A percentile compares a stretch with the other conserved stretches of the same genome.
These are phyloP conservation scores for Barnardius zonarius DNA, from an alignment of 2,113 vertebrate genomes.

Conservation along the genomic window DNA sequence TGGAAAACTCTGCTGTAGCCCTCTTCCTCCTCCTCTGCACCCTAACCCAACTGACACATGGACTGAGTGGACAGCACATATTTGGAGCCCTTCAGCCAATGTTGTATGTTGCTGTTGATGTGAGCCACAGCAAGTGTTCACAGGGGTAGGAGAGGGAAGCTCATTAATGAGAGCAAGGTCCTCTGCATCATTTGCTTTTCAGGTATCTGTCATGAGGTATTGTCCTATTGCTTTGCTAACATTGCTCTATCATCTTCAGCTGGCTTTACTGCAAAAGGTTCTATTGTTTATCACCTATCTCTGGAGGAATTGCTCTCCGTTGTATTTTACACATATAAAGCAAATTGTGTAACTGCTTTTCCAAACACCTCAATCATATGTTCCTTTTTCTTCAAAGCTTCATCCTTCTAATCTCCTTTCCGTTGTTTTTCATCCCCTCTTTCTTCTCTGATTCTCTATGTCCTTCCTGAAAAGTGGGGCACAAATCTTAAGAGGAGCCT, in stretches of 20 bases:
- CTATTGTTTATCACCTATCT: neutral
- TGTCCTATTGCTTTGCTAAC: neutral
- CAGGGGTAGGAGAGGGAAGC: neutral
- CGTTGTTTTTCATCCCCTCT: neutral
- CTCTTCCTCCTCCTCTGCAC: neutral
- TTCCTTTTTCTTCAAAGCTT: neutral
- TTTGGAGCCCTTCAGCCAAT: neutral
- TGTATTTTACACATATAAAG: neutral
- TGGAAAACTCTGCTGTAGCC: neutral
- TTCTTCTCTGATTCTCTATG: neutral
- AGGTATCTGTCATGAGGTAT: neutral
- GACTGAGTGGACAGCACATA: neutral
- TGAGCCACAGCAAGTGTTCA: neutral
- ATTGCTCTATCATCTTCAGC: neutral
- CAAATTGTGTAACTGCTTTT: neutral
- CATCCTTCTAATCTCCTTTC: neutral
- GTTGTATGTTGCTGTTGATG: neutral
- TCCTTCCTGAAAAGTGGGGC: neutral
- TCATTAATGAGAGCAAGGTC: neutral
- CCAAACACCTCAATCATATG: neutral
- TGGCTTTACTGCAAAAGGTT: neutral
- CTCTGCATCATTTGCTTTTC: neutral
- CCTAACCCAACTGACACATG: rapidly evolving
- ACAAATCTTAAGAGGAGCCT: neutral
- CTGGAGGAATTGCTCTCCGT: neutral